A percentile compares a stretch with the other conserved stretches of the same genome.
Conservation (phyloP, 2,888 invertebrate genomes). For the Phasia obesa region DNA sequence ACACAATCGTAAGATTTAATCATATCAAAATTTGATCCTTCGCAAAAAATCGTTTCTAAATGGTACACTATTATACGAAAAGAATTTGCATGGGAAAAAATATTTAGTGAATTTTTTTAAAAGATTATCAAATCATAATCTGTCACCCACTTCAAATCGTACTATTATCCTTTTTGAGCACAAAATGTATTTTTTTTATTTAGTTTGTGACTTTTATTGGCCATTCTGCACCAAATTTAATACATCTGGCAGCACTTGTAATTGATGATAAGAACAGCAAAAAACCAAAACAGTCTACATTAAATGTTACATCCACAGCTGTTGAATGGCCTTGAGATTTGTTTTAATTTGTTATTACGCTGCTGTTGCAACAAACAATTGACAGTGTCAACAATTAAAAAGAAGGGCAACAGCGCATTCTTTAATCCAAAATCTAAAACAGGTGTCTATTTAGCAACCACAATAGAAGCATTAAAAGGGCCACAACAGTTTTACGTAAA, state of each 20-base stretch:
- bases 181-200: too few species aligned
- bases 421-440: slow-evolving; percentile 62
- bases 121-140: too few species aligned
- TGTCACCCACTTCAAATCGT: too few species aligned
- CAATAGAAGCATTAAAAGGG: slow-evolving; percentile 13
- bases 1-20: too few species aligned
- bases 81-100: too few species aligned
- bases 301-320: slow-evolving; percentile 56
- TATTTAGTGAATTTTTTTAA: too few species aligned
- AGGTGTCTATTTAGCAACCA: slow-evolving; percentile 55
- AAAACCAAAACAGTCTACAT: neutral
- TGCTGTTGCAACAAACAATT: slow-evolving; percentile 60
- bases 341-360: slow-evolving; percentile 56
- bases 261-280: neutral
- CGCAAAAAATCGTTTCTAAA: too few species aligned
- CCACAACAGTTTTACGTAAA: slow-evolving; percentile 8
- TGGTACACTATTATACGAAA: too few species aligned
- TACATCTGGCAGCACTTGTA: slow-evolving; percentile 28
- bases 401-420: slow-evolving; percentile 38
- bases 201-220: too few species aligned
- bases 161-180: too few species aligned
- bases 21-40: too few species aligned
- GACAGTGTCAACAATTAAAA: slow-evolving; percentile 52
- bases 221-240: too few species aligned
- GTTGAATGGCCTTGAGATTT: slow-evolving; percentile 61